Evolutionary conservation across 1,140 invertebrate genomes (phyloP), one percentile per base, ranked within the genome.

Genomic region (Sitobion miscanthi): DNA sequence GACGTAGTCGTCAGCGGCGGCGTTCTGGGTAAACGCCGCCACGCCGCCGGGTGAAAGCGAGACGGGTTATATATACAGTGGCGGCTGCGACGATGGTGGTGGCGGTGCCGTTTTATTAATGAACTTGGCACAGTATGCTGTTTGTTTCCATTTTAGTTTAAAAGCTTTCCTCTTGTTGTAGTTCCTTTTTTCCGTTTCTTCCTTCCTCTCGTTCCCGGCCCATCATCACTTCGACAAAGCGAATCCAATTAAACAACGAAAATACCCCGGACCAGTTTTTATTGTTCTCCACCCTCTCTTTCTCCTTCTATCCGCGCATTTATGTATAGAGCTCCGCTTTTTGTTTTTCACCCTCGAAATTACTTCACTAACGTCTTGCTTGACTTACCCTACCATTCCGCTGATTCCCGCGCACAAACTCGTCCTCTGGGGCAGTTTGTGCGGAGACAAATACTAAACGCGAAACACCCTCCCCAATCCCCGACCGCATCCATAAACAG

Each of bases 141-240:
- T 93, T 93, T 93, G 91, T 93, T 93, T 93, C 91, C 91, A 93
- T 93, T 93, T 93, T 85, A 93, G 91, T 93, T 93, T 93, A 93
- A 93, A 93, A 93, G 91, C 91, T 93, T 93, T 93, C 77, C 77
- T 93, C 91, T 93, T 52, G 38, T 93, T 85, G n/a, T 89, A 62
- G 35, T 62, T 62, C 54, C 20, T 90, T 62, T 92, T 85, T 85
- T 54, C 25, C 77, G n/a, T 82, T 49, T 47, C 91, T 23, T 49
- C 82, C 69, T 90, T 25, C 23, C 88, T 52, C 35, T 38, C 35
- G n/a, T 35, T 54, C 8, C 20, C 38, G 1, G 5, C 54, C 54
- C 38, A 30, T 49, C 47, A 2, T 20, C 89, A 35, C 89, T 42
- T 49, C 38, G 38, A 85, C 77, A 93, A 93, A 93, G 91, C 91